These are phyloP conservation scores for Nasonia oneida DNA, from an alignment of 2,888 invertebrate species.

Conservation along the genomic window DNA sequence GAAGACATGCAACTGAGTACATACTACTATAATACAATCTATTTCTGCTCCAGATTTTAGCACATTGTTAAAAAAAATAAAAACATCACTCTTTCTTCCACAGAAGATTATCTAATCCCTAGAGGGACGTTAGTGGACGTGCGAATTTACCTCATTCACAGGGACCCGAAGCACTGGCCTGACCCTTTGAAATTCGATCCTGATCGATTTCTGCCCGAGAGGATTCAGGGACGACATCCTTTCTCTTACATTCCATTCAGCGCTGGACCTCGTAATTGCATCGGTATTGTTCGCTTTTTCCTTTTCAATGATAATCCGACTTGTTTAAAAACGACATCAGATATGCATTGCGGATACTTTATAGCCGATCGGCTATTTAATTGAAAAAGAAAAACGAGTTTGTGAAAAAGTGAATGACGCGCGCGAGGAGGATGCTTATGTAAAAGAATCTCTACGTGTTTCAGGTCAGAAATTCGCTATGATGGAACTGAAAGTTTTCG, in stretches of 20 bases:
- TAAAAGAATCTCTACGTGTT: neutral
- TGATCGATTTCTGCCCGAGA: slow-evolving; percentile 85
- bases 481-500: slow-evolving; percentile 70
- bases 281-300: slow-evolving; percentile 79
- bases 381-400: no score
- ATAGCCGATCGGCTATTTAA: no score
- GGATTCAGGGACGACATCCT: slow-evolving; percentile 80
- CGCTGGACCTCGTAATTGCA: slow-evolving; percentile 85
- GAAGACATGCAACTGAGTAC: slow-evolving; percentile 79
- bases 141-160: slow-evolving; percentile 83
- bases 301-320: neutral
- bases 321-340: no score
- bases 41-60: no score
- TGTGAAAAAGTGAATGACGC: neutral
- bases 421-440: neutral
- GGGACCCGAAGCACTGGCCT: slow-evolving; percentile 83
- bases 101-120: slow-evolving; percentile 81
- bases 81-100: neutral
- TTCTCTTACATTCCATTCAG: slow-evolving; percentile 86
- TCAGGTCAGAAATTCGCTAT: slow-evolving; percentile 70
- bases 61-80: no score
- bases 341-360: no score
- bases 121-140: slow-evolving; percentile 80
- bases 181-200: slow-evolving; percentile 85
- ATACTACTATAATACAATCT: no score